Evolutionary conservation across 2,113 vertebrate species (phyloP), one percentile per base, ranked within the genome.

Genomic region (Hydropotes inermis): DNA sequence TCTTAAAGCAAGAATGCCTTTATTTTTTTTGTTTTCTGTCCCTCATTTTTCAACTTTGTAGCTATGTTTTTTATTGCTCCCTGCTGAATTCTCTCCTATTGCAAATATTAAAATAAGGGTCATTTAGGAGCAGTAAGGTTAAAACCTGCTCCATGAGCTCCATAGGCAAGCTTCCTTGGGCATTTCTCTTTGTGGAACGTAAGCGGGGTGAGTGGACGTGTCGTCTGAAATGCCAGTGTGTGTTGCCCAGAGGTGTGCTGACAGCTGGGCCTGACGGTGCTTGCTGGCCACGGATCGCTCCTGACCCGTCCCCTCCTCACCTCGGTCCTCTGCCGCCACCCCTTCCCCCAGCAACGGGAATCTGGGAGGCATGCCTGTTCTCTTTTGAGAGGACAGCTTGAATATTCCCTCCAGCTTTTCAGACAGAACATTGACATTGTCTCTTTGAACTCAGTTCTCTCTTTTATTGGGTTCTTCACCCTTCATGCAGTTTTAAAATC

Each of bases 161-260:
- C 82, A 3, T 3, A 74, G 95, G 28, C 85, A 13, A 54, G 12
- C 9, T 92, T 64, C 70, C 54, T 81, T 64, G 76, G 54, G 54
- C 36, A 1, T 96, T 85, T 90, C 50, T 98, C 12, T 2, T 30
- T 96, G 95, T 96, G 86, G 43, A 93, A 92, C 91, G 25, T 64
- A 10, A 92, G 36, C 45, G 70, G 43, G 87, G 55, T 81, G 94
- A 97, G 97, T 88, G 86, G 14, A 50, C n/a, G 74, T 1, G 93
- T 94, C 8, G 0, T 92, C 70, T 39, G 36, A 95, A 93, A 93
- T 97, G 93, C 95, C 85, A 87, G 82, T 74, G 27, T 83, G 83
- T 93, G 96, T 98, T 97, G 87, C 98, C 98, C 87, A 61, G 95
- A 30, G 91, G 89, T 89, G 85, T 92, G 54, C 82, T 85, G 81